Evolutionary conservation across 2,888 invertebrate species (phyloP).

Genomic region (Cephus rjabovi): DNA sequence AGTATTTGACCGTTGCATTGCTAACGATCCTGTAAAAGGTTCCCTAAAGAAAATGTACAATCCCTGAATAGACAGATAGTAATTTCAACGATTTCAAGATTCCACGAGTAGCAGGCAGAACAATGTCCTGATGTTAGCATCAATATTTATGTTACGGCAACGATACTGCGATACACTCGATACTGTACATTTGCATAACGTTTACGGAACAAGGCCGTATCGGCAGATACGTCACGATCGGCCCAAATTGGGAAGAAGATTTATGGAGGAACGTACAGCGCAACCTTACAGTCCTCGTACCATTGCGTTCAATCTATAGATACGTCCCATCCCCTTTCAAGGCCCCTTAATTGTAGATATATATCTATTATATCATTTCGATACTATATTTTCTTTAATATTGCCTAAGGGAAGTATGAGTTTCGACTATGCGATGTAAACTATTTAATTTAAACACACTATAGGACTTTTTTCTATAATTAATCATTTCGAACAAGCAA

Average conservation of each 20-base stretch:
- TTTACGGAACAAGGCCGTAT: constrained; percentile 43
- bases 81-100: background rate
- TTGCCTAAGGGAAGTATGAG: background rate
- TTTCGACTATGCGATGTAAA: background rate
- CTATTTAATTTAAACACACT: background rate
- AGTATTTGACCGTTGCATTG: background rate
- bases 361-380: background rate
- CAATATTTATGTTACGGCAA: background rate
- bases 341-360: background rate
- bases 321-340: background rate
- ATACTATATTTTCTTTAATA: background rate
- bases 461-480: background rate
- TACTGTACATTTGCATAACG: constrained; percentile 42
- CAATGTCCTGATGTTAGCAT: background rate
- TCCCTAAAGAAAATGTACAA: background rate
- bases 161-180: background rate
- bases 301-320: background rate
- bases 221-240: constrained; percentile 41
- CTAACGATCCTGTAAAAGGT: background rate
- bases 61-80: background rate
- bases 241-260: constrained; percentile 52
- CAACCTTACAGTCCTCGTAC: background rate
- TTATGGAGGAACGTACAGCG: constrained; percentile 36
- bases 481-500: background rate
- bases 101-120: background rate